Conservation (phyloP, 2,888 invertebrate genomes). For the Cepaea hortensis region DNA sequence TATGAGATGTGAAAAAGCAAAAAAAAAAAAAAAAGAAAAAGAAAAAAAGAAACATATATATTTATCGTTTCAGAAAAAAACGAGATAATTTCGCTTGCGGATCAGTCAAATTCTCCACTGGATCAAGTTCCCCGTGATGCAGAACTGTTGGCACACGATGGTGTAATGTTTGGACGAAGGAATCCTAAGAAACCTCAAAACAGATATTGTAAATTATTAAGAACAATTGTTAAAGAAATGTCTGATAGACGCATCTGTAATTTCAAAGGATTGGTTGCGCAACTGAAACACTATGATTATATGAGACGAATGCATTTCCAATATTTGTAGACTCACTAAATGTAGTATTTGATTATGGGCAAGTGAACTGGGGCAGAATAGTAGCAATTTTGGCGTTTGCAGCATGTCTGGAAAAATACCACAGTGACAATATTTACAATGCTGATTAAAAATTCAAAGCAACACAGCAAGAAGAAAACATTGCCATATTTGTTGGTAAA, state of each 20-base stretch:
- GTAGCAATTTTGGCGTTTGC: conserved; percentile 74
- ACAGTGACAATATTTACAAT: conserved; percentile 41
- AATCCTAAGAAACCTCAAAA: conserved; percentile 63
- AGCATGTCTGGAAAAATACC: conserved; percentile 65
- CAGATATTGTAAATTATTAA: conserved; percentile 71
- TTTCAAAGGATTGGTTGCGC: conserved; percentile 71
- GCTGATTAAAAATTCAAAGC: not conserved
- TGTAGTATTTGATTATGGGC: conserved; percentile 73
- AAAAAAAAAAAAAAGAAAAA: too few relatives aligned
- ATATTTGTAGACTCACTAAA: conserved; percentile 71
- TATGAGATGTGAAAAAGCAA: too few relatives aligned
- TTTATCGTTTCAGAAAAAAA: too few relatives aligned
- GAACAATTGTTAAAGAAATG: conserved; percentile 71
- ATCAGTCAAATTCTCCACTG: conserved; percentile 61
- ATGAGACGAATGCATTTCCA: conserved; percentile 64
- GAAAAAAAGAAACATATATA: too few relatives aligned
- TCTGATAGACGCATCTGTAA: conserved; percentile 70
- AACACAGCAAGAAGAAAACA: conserved; percentile 54
- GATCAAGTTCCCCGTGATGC: conserved; percentile 67
- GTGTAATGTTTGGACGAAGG: conserved; percentile 60
- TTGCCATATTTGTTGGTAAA: conserved; percentile 70
- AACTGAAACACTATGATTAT: conserved; percentile 66
- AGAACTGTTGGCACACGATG: conserved; percentile 67
- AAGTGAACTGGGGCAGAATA: conserved; percentile 74
- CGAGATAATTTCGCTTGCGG: too few relatives aligned